Conservation (phyloP, 2,888 invertebrate species). For the Sminthurinus aureus region DNA sequence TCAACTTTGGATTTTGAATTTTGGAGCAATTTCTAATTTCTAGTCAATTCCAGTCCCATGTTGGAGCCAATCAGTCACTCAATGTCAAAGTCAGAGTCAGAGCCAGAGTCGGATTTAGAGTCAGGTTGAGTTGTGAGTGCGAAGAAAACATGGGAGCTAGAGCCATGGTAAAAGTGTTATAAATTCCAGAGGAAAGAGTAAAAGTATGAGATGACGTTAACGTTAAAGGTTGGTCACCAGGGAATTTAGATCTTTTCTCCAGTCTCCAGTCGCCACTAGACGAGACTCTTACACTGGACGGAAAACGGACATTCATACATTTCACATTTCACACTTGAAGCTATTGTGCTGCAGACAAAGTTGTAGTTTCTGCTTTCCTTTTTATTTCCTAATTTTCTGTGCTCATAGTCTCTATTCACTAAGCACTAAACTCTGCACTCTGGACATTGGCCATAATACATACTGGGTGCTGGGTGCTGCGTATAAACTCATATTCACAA, state of each 20-base stretch:
- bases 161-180: constrained; percentile 25
- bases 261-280: background rate
- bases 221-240: background rate
- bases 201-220: constrained; percentile 2
- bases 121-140: background rate
- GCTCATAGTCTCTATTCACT: too few species aligned
- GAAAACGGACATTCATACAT: background rate
- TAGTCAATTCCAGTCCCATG: too few species aligned
- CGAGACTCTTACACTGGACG: background rate
- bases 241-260: constrained; percentile 7
- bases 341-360: background rate
- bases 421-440: too few species aligned
- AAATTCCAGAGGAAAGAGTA: constrained; percentile 15
- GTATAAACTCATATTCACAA: background rate
- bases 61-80: background rate
- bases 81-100: background rate
- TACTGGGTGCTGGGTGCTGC: too few species aligned
- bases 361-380: background rate
- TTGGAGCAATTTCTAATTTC: too few species aligned
- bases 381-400: background rate
- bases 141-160: background rate
- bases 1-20: too few species aligned
- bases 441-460: too few species aligned
- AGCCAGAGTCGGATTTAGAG: background rate
- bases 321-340: background rate